Base-by-base conservation (phyloP, 2,113 vertebrate species). In the Hyperoodon ampullatus region DNA sequence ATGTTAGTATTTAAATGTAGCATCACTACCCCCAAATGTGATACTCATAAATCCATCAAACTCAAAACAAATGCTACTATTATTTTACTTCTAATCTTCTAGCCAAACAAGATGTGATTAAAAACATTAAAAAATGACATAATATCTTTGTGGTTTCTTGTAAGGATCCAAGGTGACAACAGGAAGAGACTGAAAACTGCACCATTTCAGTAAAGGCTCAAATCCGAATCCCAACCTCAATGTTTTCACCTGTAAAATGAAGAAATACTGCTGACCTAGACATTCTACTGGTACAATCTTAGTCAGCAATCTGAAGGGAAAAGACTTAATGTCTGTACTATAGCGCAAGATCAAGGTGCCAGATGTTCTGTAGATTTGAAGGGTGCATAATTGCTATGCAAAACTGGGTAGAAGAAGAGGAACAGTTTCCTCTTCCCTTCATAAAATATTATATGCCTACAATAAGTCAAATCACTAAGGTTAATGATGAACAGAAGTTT, bases 21-120 rank as follows among this genome's bases (percentile, higher is more conserved):
- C 95, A 96, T 83, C 89, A 96, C 91, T 95, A 96, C 24, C 94
- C 0, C 4, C 94, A 44, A 94, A 96, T 93, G 78, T 88, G 74
- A 91, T 96, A 93, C 96, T 97, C 92, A 92, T 93, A 98, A 93
- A 98, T 97, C 97, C 89, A 97, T 97, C 94, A 88, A 3, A 8
- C 81, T 98, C 89, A 98, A 97, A 98, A 98, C 44, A 93, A 86
- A 93, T 42, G 21, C 26, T 84, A 42, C 30, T 68, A 47, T 55
- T 75, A 6, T 87, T 94, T 65, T 68, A 71, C 3, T 75, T 93
- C n/a, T 55, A 90, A 68, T 88, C 18, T 72, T 42, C 70, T 55
- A 81, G 42, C 8, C 42, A 80, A 92, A 35, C 44, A 84, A 84
- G 65, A 78, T 72, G 18, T 78, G 71, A 83, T 42, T 80, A 50